Conservation (phyloP, 1,140 invertebrate genomes). For the Pygmarrhopalites habei region DNA sequence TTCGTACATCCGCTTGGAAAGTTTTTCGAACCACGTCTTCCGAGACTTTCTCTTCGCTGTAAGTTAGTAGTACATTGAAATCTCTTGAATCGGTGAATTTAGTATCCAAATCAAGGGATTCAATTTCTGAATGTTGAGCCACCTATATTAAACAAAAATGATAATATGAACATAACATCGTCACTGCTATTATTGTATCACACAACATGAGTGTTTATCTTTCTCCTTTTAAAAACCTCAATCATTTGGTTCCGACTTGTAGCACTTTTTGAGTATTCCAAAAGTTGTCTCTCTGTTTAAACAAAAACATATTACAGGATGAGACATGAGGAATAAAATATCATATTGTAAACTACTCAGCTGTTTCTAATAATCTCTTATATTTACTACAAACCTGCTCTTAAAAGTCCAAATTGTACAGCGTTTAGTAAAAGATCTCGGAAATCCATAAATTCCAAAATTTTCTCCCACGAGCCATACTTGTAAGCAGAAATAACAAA, state of each 20-base stretch:
- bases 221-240: not conserved
- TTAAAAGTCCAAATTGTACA: constrained; percentile 66
- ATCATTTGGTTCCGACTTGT: not conserved
- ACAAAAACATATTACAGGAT: too few species aligned
- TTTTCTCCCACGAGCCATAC: constrained; percentile 85
- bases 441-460: constrained; percentile 82
- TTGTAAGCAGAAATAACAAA: constrained; percentile 87
- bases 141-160: constrained; percentile 11
- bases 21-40: not conserved
- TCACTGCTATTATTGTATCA: not conserved
- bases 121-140: constrained; percentile 9
- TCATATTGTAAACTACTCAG: too few species aligned
- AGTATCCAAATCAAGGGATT: not conserved
- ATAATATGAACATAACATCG: not conserved
- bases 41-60: constrained; percentile 6
- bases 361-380: too few species aligned
- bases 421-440: constrained; percentile 72
- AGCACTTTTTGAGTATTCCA: constrained; percentile 48
- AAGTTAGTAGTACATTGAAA: constrained; percentile 14
- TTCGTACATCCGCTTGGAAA: constrained; percentile 14
- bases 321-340: too few species aligned
- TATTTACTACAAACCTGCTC: too few species aligned
- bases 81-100: constrained; percentile 23
- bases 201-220: too few species aligned
- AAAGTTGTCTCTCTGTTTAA: constrained; percentile 68